phyloP scores from a whole-genome alignment of 2,888 invertebrate genomes.

The Polydrusus cervinus region DNA sequence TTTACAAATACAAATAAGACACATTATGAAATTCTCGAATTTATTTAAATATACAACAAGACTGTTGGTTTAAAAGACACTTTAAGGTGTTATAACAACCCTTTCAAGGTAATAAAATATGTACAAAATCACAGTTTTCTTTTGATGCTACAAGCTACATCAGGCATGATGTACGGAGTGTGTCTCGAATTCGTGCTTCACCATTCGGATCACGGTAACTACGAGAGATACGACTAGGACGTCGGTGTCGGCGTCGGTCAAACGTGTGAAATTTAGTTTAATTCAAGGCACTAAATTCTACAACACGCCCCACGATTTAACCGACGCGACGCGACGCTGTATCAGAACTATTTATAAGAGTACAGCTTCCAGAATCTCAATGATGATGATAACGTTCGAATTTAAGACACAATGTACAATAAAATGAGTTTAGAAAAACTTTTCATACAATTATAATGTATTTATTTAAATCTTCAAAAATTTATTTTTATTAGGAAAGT shows the following conservation, averaged over 20 bases:
- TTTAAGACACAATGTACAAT: background rate
- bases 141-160: conserved; percentile 48
- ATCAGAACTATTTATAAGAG: no score
- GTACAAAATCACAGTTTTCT: conserved; percentile 61
- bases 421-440: background rate
- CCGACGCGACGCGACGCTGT: no score
- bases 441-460: background rate
- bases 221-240: no score
- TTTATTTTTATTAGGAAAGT: no score
- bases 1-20: conserved; percentile 32
- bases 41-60: conserved; percentile 53
- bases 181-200: background rate
- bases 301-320: no score
- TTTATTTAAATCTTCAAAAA: no score
- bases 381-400: no score
- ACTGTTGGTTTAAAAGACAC: conserved; percentile 46
- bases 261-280: no score
- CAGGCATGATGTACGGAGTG: background rate
- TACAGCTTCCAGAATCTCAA: no score
- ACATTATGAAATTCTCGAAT: conserved; percentile 20
- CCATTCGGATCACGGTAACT: background rate
- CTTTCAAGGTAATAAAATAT: conserved; percentile 57
- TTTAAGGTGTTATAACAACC: conserved; percentile 62
- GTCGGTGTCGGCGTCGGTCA: no score
- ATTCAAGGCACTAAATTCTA: no score